A percentile compares a stretch with the other conserved stretches of the same genome.
These are phyloP conservation scores for Hylia prasina DNA, from an alignment of 2,113 vertebrate genomes.

Conservation along the genomic window DNA sequence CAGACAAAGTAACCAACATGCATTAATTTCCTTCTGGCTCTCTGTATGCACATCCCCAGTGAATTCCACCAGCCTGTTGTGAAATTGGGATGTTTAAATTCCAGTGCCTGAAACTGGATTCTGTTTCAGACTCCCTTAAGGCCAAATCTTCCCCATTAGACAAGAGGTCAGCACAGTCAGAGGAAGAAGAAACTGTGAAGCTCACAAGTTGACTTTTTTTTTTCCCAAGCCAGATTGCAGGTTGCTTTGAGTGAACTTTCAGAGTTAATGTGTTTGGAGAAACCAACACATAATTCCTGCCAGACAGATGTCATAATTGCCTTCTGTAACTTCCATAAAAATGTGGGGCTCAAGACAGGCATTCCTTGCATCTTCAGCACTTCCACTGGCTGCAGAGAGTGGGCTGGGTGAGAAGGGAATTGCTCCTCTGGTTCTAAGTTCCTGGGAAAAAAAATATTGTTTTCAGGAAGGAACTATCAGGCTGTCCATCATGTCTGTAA, in stretches of 20 bases:
- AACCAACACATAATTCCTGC: background rate
- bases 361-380: background rate
- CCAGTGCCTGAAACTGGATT: background rate
- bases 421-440: background rate
- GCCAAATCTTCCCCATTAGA: background rate
- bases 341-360: background rate
- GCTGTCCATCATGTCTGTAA: constrained; percentile 8
- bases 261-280: constrained; percentile 27
- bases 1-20: background rate
- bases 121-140: background rate
- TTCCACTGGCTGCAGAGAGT: background rate
- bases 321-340: background rate
- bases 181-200: background rate
- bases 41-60: background rate
- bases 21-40: background rate
- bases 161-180: background rate
- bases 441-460: background rate
- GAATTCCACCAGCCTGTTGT: background rate
- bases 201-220: background rate
- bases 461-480: constrained; percentile 17
- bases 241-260: background rate
- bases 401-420: background rate
- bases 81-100: background rate
- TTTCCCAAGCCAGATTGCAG: background rate
- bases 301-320: background rate